Percentiles rank a stretch among this genome's conserved stretches.
Conservation (phyloP, 2,888 invertebrate genomes). For the Hymenopus coronatus region DNA sequence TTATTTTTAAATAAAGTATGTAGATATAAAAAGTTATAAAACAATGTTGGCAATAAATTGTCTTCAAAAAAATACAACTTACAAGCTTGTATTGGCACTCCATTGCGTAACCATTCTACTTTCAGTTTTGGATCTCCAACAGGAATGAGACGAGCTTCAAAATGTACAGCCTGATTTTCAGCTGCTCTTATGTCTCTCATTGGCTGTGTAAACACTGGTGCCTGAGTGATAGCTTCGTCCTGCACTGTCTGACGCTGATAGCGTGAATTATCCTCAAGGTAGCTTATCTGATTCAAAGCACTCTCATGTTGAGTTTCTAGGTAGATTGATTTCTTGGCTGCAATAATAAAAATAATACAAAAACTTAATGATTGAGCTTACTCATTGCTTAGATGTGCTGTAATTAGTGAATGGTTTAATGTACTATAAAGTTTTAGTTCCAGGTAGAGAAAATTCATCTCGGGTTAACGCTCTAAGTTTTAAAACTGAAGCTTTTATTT, state of each 20-base stretch:
- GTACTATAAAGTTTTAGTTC: too few relatives aligned
- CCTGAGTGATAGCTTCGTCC: conserved; percentile 79
- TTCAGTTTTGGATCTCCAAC: conserved; percentile 90
- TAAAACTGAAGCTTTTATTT: too few relatives aligned
- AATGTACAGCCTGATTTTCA: conserved; percentile 90
- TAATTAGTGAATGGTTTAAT: too few relatives aligned
- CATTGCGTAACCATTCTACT: conserved; percentile 91
- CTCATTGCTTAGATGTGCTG: too few relatives aligned
- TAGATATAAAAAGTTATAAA: neutral
- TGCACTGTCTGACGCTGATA: conserved; percentile 69
- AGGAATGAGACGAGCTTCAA: conserved; percentile 90
- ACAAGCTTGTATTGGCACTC: conserved; percentile 86
- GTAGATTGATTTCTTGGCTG: conserved; percentile 75
- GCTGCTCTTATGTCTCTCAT: conserved; percentile 81
- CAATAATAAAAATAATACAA: conserved; percentile 21
- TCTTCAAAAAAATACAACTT: conserved; percentile 45
- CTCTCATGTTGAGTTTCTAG: conserved; percentile 86
- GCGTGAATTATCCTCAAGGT: conserved; percentile 76
- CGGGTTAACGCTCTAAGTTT: too few relatives aligned
- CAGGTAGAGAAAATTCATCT: too few relatives aligned
- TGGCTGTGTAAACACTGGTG: conserved; percentile 90
- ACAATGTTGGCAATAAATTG: neutral
- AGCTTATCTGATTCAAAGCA: conserved; percentile 73
- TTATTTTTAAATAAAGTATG: neutral
- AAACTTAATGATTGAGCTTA: neutral